Evolutionary conservation across 92 coral and sea anemone genomes (phyloP), one percentile per base, ranked within the genome.

Genomic region (Palythoa grandiflora): DNA sequence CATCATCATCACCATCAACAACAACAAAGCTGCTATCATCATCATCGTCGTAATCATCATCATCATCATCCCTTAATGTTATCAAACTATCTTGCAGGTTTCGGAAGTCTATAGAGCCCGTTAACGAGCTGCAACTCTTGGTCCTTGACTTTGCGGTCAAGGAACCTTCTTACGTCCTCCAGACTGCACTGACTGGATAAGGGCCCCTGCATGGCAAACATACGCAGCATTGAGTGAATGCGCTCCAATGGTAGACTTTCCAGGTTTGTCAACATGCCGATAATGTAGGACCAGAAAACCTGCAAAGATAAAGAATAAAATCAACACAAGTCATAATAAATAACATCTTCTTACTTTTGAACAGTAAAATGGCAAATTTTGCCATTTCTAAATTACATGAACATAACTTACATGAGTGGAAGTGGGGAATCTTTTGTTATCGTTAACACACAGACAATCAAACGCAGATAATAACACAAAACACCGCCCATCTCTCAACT

Each of bases 231-330:
- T 17, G 99, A 97, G 87, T 97, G 99, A 54, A 97, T 97, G 89
- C 99, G 91, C 74, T 97, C 99, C 78, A 97, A 83, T 1, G 99
- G 99, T 15, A 97, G 91, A 86, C 98, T 95, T 73, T 97, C 99
- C 84, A 97, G 89, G 96, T 97, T 97, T 35, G 99, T 97, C 89
- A 97, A 87, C 99, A 97, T 97, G 3, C 99, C 99, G 79, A 97
- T 98, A 44, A 97, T 97, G 91, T 97, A 97, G 13, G 99, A 95
- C 99, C 99, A 97, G 89, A 97, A 97, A 51, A 97, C 95, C 99
- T 97, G 40, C 37, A 77, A 40, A 13, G 36, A 53, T 55, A 79
- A 68, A 65, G 17, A 15, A 6, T 10, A 20, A 78, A 16, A 4
- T 17, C 6, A 44, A 44, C 5, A 44, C 50, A 44, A 3, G 28